Conservation (phyloP, 2,888 invertebrate species). For the Lasioglossum calceatum region DNA sequence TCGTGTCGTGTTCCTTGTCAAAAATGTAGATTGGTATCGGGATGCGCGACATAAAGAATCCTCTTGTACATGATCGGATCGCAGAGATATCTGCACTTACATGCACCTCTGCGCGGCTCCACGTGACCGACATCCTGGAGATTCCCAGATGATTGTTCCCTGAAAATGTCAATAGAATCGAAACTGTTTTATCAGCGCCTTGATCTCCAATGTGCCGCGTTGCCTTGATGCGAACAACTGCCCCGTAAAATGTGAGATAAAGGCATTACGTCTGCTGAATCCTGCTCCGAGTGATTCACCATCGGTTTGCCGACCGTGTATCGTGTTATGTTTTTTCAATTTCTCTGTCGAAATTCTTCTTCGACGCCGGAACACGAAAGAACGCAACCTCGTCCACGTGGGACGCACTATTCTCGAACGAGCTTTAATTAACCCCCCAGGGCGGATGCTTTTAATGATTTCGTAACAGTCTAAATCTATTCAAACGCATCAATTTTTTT, state of each 20-base stretch:
- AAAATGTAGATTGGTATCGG: conserved; percentile 2
- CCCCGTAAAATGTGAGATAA: conserved; percentile 24
- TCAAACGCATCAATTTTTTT: background rate
- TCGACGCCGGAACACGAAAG: background rate
- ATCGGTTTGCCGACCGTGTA: background rate
- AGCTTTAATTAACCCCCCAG: background rate
- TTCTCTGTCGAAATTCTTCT: background rate
- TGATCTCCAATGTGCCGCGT: background rate
- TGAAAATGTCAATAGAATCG: conserved; percentile 11
- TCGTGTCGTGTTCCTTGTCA: background rate
- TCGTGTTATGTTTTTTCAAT: background rate
- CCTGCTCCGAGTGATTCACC: background rate
- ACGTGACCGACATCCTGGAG: background rate
- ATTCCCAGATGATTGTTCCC: background rate
- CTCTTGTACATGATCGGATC: background rate
- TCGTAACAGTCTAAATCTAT: background rate
- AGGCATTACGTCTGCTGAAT: conserved; percentile 23
- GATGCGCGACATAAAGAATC: background rate
- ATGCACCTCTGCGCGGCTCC: background rate
- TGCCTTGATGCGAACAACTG: conserved; percentile 4
- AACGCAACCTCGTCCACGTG: background rate
- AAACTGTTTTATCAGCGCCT: conserved; percentile 4
- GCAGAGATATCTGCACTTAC: background rate
- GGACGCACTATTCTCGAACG: background rate
- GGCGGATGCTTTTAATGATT: background rate